Evolutionary conservation across 2,797 vertebrate species (phyloP), one percentile per base, ranked within the genome.

Genomic region (Psittacula derbiana): DNA sequence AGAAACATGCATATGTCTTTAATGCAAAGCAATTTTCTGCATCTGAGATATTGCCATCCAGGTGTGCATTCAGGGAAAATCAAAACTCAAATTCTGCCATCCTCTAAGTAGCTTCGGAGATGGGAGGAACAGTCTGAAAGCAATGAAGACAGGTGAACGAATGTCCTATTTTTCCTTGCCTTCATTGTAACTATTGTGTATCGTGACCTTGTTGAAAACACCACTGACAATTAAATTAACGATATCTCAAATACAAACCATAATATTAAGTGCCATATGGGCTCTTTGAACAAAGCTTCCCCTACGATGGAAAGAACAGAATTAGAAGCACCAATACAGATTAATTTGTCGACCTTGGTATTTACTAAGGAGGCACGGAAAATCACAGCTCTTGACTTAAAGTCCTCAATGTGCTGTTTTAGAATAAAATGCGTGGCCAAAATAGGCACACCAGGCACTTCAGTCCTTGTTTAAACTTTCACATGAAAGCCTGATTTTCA

Each of bases 61-160:
- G 2, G 16, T 38, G 25, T 38, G 53, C 31, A 1, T 73, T 88
- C 80, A 47, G 70, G 96, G 91, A 97, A 97, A 97, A 97, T 96
- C 96, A 97, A 97, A 98, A 93, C 93, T 97, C 97, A 96, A 96
- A 95, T 91, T 97, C 90, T 96, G 95, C 96, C 97, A 84, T 82
- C 92, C 92, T 87, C 83, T 88, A 70, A 80, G 80, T 78, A 86
- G 52, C 91, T 94, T 55, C 90, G 85, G 72, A 81, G 84, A 95
- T 92, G 73, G 90, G 61, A 87, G 57, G 38, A 92, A 44, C 12
- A 6, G 43, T 79, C 91, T 12, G 6, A 92, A 79, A 46, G 33
- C 65, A 85, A 40, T 30, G 43, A 72, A 74, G n/a, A 61, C 76
- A 93, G 79, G 79, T 7, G 0, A 74, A 57, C 28, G 28, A 67